Evolutionary conservation across 1,140 invertebrate genomes (phyloP).

Genomic region (Hermetia illucens): DNA sequence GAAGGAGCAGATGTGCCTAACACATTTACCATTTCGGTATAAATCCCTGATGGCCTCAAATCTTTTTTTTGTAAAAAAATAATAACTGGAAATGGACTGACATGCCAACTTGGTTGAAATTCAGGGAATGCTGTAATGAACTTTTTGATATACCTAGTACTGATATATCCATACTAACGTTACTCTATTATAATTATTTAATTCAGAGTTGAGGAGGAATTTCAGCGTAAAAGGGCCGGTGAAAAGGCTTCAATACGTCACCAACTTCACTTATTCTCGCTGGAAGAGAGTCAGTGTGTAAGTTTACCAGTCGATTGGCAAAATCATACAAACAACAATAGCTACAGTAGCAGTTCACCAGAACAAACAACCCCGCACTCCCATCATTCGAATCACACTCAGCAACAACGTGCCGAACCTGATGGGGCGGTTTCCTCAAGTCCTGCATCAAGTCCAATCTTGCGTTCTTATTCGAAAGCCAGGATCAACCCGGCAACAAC

Average conservation of each 20-base stretch:
- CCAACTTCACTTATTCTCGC: slow-evolving; percentile 50
- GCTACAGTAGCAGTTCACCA: slow-evolving; percentile 12
- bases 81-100: too few relatives aligned
- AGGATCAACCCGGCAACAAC: too few relatives aligned
- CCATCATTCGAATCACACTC: slow-evolving; percentile 9
- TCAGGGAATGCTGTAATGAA: slow-evolving; percentile 9
- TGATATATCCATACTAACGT: slow-evolving; percentile 3
- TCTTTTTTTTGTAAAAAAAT: too few relatives aligned
- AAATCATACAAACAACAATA: slow-evolving; percentile 15
- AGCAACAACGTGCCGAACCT: slow-evolving; percentile 38
- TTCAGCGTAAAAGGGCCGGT: slow-evolving; percentile 52
- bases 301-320: slow-evolving; percentile 20
- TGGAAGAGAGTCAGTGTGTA: slow-evolving; percentile 28
- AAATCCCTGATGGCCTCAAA: background rate
- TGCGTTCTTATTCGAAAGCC: too few relatives aligned
- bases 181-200: slow-evolving; percentile 2
- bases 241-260: slow-evolving; percentile 62
- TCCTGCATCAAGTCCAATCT: too few relatives aligned
- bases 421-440: slow-evolving; percentile 51
- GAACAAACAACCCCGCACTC: too few relatives aligned
- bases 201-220: slow-evolving; percentile 51
- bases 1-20: too few relatives aligned
- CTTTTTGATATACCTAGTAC: background rate
- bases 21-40: background rate
- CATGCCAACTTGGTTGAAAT: too few relatives aligned